Conservation (phyloP, 2,888 invertebrate genomes). For the Mythimna ferrago region DNA sequence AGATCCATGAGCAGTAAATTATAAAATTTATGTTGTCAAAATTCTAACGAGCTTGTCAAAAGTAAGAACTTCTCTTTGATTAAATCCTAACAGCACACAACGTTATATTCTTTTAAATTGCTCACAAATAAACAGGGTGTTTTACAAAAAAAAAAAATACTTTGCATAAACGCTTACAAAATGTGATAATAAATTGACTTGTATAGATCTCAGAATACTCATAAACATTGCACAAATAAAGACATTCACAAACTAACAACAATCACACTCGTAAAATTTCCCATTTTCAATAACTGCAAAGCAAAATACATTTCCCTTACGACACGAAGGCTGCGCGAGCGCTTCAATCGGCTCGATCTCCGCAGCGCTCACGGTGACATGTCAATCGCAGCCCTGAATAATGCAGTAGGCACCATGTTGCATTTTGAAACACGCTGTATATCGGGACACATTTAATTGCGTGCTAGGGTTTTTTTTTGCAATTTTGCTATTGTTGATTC, state of each 20-base stretch:
- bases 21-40: neutral
- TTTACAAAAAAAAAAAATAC: neutral
- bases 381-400: conserved; percentile 73
- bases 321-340: conserved; percentile 43
- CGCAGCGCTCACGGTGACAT: conserved; percentile 70
- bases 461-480: neutral
- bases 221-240: conserved; percentile 2
- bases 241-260: conserved; percentile 21
- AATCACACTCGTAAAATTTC: conserved; percentile 23
- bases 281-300: conserved; percentile 24
- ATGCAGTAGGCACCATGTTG: conserved; percentile 65
- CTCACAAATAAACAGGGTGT: neutral
- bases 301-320: conserved; percentile 31
- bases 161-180: neutral
- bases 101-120: neutral
- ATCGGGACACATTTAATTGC: conserved; percentile 58
- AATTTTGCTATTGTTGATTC: neutral
- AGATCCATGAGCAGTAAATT: neutral
- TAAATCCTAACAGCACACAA: neutral
- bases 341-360: conserved; percentile 67
- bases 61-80: too few species aligned
- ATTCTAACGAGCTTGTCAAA: neutral
- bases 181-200: neutral
- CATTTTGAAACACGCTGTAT: conserved; percentile 64
- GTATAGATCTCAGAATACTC: neutral